Percentiles rank a stretch among this genome's conserved stretches.
Evolutionary conservation across 1,140 invertebrate species (phyloP).

Genomic region (Metopolophium dirhodum): DNA sequence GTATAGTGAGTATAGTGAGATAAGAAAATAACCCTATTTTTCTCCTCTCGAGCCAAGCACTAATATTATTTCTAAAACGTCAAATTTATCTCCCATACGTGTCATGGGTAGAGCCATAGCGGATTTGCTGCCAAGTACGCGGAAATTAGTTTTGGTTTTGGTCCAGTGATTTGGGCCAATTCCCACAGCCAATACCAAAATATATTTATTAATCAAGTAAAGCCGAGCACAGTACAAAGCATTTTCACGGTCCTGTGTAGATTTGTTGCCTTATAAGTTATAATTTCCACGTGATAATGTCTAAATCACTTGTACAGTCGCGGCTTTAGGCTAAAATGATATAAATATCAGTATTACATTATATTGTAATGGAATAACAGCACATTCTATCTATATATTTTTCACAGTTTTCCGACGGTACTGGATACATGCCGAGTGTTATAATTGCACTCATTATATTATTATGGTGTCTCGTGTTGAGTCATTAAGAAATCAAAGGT

Average conservation of each 20-base stretch:
- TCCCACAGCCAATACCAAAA: not conserved
- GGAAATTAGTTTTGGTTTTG: slow-evolving; percentile 28
- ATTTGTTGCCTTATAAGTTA: not conserved
- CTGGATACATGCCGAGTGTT: not conserved
- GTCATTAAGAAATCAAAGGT: not conserved
- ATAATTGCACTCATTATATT: not conserved
- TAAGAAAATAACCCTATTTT: not conserved
- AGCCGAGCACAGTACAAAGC: not conserved
- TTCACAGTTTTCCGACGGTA: not conserved
- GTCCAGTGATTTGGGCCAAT: slow-evolving; percentile 1
- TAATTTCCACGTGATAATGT: not conserved
- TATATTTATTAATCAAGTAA: slow-evolving; percentile 15
- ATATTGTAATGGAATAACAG: no score
- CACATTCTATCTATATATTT: not conserved
- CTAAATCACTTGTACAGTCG: no score
- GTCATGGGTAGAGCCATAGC: not conserved
- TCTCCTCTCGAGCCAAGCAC: not conserved
- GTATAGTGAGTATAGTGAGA: no score
- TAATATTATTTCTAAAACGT: not conserved
- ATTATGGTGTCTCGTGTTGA: not conserved
- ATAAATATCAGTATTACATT: no score
- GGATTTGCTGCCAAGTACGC: not conserved
- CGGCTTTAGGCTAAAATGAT: no score
- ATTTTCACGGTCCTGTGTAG: not conserved
- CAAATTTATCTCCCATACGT: not conserved